These are phyloP conservation scores for Lasioglossum oenotherae DNA, from an alignment of 2,888 invertebrate species.

Conservation along the genomic window DNA sequence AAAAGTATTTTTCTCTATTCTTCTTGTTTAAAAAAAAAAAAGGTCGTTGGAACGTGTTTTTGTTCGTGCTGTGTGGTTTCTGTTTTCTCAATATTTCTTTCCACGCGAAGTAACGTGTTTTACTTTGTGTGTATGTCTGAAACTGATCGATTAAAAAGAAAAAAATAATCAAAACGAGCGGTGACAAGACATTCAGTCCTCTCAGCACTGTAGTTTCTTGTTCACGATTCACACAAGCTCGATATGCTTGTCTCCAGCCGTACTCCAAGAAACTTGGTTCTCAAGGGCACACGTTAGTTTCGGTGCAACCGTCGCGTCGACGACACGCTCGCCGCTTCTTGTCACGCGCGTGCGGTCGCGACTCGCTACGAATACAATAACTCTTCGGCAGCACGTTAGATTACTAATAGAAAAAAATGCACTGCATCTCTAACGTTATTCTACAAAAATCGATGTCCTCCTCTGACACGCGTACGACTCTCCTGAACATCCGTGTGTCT, in stretches of 20 bases:
- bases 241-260: conserved; percentile 34
- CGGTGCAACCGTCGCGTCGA: conserved; percentile 41
- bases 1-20: conserved; percentile 22
- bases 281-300: conserved; percentile 28
- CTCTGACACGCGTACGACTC: conserved; percentile 38
- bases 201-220: conserved; percentile 52
- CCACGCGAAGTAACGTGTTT: conserved; percentile 9
- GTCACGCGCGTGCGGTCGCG: conserved; percentile 29
- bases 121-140: background rate
- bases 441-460: conserved; percentile 49
- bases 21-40: background rate
- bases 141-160: conserved; percentile 26
- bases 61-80: conserved; percentile 31
- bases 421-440: conserved; percentile 61
- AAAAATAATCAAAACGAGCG: conserved; percentile 21
- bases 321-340: background rate
- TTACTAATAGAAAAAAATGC: conserved; percentile 67
- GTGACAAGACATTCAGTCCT: conserved; percentile 45
- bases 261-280: conserved; percentile 50
- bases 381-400: conserved; percentile 57
- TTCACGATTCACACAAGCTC: conserved; percentile 35
- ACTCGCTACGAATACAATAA: conserved; percentile 54
- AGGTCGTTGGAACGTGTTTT: conserved; percentile 23
- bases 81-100: background rate
- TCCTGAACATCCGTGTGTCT: conserved; percentile 13